Evolutionary conservation across 2,888 invertebrate species (phyloP).

Genomic region (Nomada ferruginata): DNA sequence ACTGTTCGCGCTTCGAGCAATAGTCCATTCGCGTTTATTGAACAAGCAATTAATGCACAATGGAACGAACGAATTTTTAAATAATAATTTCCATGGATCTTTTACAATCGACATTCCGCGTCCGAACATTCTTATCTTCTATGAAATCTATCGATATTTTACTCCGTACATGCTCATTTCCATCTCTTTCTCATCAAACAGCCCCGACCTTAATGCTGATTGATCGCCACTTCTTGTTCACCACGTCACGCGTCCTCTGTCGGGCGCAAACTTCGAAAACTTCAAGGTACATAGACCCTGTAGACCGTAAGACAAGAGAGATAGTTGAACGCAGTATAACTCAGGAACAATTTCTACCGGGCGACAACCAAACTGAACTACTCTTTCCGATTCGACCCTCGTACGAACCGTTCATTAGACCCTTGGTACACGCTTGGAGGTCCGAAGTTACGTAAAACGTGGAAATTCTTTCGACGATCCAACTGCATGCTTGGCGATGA

Average conservation of each 20-base stretch:
- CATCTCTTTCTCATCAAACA: constrained; percentile 15
- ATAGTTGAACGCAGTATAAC: constrained; percentile 58
- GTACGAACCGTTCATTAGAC: constrained; percentile 69
- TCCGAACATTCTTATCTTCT: background rate
- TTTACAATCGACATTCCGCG: too few relatives aligned
- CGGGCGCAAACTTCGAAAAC: constrained; percentile 56
- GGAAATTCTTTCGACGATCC: constrained; percentile 29
- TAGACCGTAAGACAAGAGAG: constrained; percentile 37
- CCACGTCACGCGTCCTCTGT: constrained; percentile 45
- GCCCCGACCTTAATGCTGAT: constrained; percentile 46
- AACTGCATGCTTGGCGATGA: constrained; percentile 3
- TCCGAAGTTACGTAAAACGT: constrained; percentile 40
- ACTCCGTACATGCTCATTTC: constrained; percentile 29
- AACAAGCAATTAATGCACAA: background rate
- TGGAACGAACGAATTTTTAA: background rate
- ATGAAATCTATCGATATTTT: constrained; percentile 14
- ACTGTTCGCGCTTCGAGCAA: background rate
- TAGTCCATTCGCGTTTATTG: background rate
- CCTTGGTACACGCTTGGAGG: constrained; percentile 51
- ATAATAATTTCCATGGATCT: too few relatives aligned
- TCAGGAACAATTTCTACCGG: constrained; percentile 57
- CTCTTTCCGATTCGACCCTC: constrained; percentile 63
- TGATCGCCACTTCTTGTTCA: constrained; percentile 56
- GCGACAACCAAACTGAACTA: constrained; percentile 56
- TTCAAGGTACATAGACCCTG: constrained; percentile 54